Conservation (phyloP, 1,140 invertebrate species). For the Achroia grisella region DNA sequence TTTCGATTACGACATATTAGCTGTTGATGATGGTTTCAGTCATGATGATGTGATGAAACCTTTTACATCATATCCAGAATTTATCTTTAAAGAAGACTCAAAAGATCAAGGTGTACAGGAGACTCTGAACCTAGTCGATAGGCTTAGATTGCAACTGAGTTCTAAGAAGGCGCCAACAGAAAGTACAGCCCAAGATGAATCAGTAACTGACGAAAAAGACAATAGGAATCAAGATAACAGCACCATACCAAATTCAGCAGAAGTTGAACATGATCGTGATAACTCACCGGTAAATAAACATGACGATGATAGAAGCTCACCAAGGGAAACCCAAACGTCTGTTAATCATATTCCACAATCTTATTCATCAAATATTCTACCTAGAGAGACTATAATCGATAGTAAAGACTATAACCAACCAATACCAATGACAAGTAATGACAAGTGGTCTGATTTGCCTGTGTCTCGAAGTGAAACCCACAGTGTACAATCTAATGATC, state of each 20-base stretch:
- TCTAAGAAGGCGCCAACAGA: conserved; percentile 48
- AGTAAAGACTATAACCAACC: conserved; percentile 23
- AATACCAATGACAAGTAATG: conserved; percentile 28
- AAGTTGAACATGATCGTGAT: conserved; percentile 2
- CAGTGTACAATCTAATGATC: conserved; percentile 26
- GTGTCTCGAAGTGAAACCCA: conserved; percentile 23
- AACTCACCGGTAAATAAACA: conserved; percentile 9
- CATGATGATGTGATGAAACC: conserved; percentile 77
- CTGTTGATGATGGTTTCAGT: conserved; percentile 79
- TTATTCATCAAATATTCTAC: conserved; percentile 5
- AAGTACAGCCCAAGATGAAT: conserved; percentile 31
- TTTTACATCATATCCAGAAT: conserved; percentile 78
- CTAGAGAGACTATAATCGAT: conserved; percentile 10
- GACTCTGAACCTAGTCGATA: conserved; percentile 85
- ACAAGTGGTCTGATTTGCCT: conserved; percentile 37
- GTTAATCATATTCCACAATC: conserved; percentile 14
- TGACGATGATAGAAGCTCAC: not conserved
- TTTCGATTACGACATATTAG: conserved; percentile 80
- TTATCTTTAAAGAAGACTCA: conserved; percentile 84
- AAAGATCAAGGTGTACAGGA: conserved; percentile 81
- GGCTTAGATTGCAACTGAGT: conserved; percentile 77
- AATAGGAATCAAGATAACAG: conserved; percentile 16
- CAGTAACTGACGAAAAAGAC: conserved; percentile 29
- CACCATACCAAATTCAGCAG: conserved; percentile 3
- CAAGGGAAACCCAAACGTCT: conserved; percentile 6